These are phyloP conservation scores for Dermatemys mawii DNA, from an alignment of 2,113 vertebrate species.

Conservation along the genomic window DNA sequence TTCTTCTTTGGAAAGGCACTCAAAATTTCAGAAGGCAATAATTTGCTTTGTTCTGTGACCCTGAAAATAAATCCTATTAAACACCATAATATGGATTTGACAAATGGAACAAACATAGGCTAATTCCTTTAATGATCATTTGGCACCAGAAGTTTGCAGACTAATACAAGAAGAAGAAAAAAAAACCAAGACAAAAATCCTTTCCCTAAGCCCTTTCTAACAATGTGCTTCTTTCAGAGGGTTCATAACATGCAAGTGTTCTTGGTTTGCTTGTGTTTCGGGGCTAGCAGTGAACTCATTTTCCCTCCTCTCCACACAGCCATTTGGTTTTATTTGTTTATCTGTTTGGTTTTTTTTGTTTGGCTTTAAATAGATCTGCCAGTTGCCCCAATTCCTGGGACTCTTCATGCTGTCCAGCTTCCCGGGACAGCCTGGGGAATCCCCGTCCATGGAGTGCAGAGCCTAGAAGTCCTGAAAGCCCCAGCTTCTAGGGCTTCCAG, in stretches of 20 bases:
- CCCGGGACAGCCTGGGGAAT: background rate
- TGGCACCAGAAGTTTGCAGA: constrained; percentile 14
- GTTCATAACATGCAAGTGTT: background rate
- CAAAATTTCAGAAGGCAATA: constrained; percentile 37
- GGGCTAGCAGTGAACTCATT: background rate
- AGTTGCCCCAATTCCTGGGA: background rate
- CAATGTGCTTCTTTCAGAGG: background rate
- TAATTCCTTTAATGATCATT: background rate
- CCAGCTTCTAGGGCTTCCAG: background rate
- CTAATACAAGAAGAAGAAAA: background rate
- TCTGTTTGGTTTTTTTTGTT: background rate
- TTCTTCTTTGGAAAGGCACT: constrained; percentile 6
- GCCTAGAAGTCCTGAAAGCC: background rate
- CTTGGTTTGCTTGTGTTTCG: background rate
- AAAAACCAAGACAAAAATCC: background rate
- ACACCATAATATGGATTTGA: background rate
- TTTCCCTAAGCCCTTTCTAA: background rate
- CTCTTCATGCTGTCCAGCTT: background rate
- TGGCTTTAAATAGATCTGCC: background rate
- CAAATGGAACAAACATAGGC: background rate
- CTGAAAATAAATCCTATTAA: constrained; percentile 59
- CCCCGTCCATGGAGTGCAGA: background rate
- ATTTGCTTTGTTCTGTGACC: constrained; percentile 52
- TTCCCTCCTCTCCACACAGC: background rate
- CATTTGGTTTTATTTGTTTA: background rate